A percentile compares a stretch with the other conserved stretches of the same genome.
Evolutionary conservation across 2,888 invertebrate species (phyloP).

Genomic region (Cyrtodaria siliqua): DNA sequence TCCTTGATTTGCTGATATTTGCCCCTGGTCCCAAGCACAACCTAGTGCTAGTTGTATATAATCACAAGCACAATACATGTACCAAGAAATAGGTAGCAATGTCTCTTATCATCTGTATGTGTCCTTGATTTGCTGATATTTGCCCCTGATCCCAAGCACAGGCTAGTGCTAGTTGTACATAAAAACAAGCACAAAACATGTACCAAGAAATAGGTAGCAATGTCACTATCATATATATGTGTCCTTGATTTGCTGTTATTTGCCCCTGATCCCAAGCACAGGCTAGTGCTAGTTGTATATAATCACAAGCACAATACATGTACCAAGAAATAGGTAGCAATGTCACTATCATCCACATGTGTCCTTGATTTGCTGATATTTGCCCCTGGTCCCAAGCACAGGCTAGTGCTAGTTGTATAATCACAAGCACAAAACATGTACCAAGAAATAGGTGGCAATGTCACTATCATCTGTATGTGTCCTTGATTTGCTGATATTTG

Average conservation of each 20-base stretch:
- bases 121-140: constrained; percentile 2
- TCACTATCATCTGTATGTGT: not conserved
- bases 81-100: no score
- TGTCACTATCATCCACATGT: no score
- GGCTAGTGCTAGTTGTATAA: constrained; percentile 18
- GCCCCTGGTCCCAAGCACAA: no score
- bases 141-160: constrained; percentile 16
- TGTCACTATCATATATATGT: no score
- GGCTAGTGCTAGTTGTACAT: constrained; percentile 14
- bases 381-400: constrained; percentile 20
- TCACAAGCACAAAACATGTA: constrained; percentile 20
- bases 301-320: constrained; percentile 8
- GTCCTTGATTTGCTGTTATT: no score
- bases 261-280: no score
- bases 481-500: constrained; percentile 16
- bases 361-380: not conserved
- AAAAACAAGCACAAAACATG: constrained; percentile 1
- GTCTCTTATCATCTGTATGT: no score
- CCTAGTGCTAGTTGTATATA: no score
- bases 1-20: no score
- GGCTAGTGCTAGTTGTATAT: not conserved
- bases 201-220: constrained; percentile 6
- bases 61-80: no score
- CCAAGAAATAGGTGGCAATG: no score
- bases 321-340: no score